phyloP scores from a whole-genome alignment of 1,140 invertebrate genomes.

The Amyelois transitella region DNA sequence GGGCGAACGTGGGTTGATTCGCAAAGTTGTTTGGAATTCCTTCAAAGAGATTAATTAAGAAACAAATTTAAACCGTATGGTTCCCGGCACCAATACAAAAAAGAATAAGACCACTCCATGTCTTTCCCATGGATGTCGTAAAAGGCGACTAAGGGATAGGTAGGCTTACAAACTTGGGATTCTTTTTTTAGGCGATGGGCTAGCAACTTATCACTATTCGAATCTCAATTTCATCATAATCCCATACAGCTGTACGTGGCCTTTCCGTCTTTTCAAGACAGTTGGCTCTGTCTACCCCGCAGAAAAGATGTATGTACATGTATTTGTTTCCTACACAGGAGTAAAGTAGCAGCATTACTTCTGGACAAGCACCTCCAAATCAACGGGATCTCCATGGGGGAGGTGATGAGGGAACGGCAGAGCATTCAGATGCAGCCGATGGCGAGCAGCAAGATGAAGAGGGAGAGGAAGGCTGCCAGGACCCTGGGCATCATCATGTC shows the following conservation, averaged over 20 bases:
- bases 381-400: slow-evolving; percentile 86
- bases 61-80: neutral
- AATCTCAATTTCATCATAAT: too few relatives aligned
- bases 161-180: too few relatives aligned
- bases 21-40: neutral
- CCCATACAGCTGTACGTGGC: too few relatives aligned
- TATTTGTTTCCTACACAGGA: slow-evolving; percentile 74
- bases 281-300: too few relatives aligned
- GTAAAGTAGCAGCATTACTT: slow-evolving; percentile 87
- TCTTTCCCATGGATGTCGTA: too few relatives aligned
- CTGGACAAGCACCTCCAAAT: slow-evolving; percentile 91
- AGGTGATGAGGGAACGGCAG: slow-evolving; percentile 70
- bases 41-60: neutral
- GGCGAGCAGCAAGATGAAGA: slow-evolving; percentile 88
- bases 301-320: too few relatives aligned
- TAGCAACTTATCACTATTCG: too few relatives aligned
- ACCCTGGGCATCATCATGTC: slow-evolving; percentile 97
- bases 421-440: slow-evolving; percentile 78
- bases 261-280: too few relatives aligned
- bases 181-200: too few relatives aligned
- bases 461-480: slow-evolving; percentile 94
- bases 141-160: too few relatives aligned
- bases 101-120: too few relatives aligned
- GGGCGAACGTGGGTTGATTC: neutral
- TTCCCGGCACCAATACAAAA: too few relatives aligned